These are phyloP conservation scores for Apogon talboti DNA, from an alignment of 2,797 vertebrate genomes.

Conservation along the genomic window DNA sequence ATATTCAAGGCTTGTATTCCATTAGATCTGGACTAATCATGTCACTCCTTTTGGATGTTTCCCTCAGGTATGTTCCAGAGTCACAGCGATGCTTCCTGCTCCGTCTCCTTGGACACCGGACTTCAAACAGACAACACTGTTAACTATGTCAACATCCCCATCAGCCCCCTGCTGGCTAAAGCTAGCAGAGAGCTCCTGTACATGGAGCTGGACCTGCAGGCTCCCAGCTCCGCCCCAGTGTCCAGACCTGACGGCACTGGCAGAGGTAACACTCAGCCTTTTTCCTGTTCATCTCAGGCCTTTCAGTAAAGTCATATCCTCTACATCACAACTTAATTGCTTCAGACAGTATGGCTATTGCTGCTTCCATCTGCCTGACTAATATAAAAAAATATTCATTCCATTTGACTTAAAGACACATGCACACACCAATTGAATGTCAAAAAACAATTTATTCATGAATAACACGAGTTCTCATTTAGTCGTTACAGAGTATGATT, in stretches of 20 bases:
- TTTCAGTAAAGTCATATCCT: no score
- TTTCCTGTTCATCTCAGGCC: no score
- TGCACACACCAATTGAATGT: background rate
- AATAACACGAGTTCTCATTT: slow-evolving; percentile 7
- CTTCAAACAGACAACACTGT: slow-evolving; percentile 64
- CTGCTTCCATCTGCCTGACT: no score
- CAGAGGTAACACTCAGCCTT: slow-evolving; percentile 80
- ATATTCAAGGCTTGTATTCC: background rate
- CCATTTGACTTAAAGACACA: background rate
- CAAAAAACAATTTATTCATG: slow-evolving; percentile 16
- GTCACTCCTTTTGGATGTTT: background rate
- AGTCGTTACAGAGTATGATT: slow-evolving; percentile 1
- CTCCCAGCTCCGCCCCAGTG: slow-evolving; percentile 41
- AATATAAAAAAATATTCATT: background rate
- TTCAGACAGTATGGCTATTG: no score
- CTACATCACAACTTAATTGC: no score
- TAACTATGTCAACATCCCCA: slow-evolving; percentile 90
- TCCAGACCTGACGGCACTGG: slow-evolving; percentile 46
- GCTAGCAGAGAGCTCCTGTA: slow-evolving; percentile 84
- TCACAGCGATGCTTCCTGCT: slow-evolving; percentile 43
- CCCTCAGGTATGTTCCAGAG: slow-evolving; percentile 73
- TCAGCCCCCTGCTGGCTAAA: slow-evolving; percentile 81
- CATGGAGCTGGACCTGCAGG: slow-evolving; percentile 87
- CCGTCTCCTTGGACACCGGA: slow-evolving; percentile 35
- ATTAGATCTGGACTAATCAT: background rate